A percentile compares a stretch with the other conserved stretches of the same genome.
Conservation (phyloP, 2,797 vertebrate genomes). For the Eidolon dupreanum region DNA sequence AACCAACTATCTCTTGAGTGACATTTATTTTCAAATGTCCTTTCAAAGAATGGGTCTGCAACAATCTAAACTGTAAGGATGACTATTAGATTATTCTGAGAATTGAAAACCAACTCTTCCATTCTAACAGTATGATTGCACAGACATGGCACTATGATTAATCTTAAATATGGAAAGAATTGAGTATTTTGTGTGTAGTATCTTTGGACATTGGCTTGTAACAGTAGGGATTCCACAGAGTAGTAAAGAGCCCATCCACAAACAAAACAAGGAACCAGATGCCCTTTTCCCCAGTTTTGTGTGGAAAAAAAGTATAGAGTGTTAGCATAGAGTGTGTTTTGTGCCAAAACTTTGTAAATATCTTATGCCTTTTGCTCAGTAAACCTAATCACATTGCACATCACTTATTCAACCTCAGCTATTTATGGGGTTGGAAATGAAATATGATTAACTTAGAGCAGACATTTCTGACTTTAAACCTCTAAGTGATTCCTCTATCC, state of each 20-base stretch:
- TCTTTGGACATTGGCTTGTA: not conserved
- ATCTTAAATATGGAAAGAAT: constrained; percentile 38
- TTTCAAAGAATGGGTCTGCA: not conserved
- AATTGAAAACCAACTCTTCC: not conserved
- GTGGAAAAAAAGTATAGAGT: constrained; percentile 68
- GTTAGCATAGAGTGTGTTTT: constrained; percentile 62
- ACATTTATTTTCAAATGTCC: constrained; percentile 1
- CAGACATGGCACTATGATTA: not conserved
- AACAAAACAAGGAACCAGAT: constrained; percentile 75
- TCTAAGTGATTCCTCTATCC: constrained; percentile 63
- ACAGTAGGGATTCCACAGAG: constrained; percentile 27
- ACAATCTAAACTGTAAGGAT: not conserved
- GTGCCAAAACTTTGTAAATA: constrained; percentile 78
- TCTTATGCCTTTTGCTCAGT: constrained; percentile 74
- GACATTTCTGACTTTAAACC: constrained; percentile 71
- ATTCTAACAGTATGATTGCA: not conserved
- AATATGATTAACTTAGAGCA: constrained; percentile 72
- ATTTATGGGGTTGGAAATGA: constrained; percentile 67
- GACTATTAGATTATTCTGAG: constrained; percentile 27
- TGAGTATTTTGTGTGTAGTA: not conserved
- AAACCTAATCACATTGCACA: constrained; percentile 78
- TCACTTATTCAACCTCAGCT: constrained; percentile 81
- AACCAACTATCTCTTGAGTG: not conserved
- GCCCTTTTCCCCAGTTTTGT: constrained; percentile 64
- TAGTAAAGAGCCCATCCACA: constrained; percentile 9